Evolutionary conservation across 2,797 vertebrate species (phyloP).

Genomic region (Rhinogobio ventralis): DNA sequence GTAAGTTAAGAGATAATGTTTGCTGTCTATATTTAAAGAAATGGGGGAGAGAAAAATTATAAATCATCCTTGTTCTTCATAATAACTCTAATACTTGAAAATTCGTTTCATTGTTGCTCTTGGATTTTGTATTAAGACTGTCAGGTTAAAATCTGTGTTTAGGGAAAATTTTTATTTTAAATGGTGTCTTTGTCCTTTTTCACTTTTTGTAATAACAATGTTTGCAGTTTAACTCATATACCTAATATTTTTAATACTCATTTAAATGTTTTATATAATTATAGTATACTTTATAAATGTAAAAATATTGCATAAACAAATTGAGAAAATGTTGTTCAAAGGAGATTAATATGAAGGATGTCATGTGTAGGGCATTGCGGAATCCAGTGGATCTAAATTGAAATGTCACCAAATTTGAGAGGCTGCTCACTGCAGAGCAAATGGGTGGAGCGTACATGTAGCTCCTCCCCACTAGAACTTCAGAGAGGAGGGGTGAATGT

Average conservation of each 20-base stretch:
- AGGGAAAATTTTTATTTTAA: not conserved
- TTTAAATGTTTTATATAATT: no score
- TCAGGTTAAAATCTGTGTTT: not conserved
- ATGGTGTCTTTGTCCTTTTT: not conserved
- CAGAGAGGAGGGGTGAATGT: no score
- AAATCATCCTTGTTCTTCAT: not conserved
- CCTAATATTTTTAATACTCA: not conserved
- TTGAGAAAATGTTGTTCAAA: no score
- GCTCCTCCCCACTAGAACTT: no score
- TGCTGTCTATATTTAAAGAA: slow-evolving; percentile 8
- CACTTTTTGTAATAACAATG: not conserved
- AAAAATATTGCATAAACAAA: no score
- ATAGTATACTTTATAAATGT: no score
- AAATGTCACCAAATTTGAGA: no score
- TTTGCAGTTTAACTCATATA: not conserved
- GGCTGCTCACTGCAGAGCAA: no score
- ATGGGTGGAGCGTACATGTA: no score
- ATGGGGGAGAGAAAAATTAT: not conserved
- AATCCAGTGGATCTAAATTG: no score
- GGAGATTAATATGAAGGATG: no score
- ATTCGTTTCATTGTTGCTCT: not conserved
- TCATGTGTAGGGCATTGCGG: no score
- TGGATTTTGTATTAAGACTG: not conserved
- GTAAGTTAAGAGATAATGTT: slow-evolving; percentile 70
- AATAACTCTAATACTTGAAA: not conserved